These are phyloP conservation scores for Cyphomyrmex costatus DNA, from an alignment of 1,140 invertebrate genomes.

Conservation along the genomic window DNA sequence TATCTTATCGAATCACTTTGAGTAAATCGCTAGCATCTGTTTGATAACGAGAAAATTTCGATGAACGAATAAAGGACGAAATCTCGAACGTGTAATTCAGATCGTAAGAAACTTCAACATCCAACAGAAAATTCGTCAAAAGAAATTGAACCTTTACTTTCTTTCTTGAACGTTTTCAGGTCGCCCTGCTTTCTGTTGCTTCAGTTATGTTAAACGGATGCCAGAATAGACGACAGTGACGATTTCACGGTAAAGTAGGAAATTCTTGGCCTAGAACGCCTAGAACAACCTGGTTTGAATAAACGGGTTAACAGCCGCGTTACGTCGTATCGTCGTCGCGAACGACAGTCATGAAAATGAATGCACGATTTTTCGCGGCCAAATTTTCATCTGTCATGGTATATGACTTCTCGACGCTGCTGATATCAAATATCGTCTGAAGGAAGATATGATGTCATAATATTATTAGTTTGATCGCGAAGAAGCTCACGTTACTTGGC, in stretches of 20 bases:
- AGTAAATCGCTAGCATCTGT: neutral
- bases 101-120: neutral
- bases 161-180: neutral
- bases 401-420: neutral
- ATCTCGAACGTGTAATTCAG: neutral
- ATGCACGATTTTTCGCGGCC: neutral
- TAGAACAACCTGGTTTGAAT: slow-evolving; percentile 21
- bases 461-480: neutral
- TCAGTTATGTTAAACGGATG: neutral
- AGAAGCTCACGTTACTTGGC: neutral
- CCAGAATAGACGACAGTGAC: slow-evolving; percentile 1
- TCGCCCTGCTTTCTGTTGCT: neutral
- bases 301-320: slow-evolving; percentile 10
- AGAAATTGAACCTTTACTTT: neutral
- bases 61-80: neutral
- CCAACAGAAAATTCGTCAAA: neutral
- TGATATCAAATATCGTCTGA: slow-evolving; percentile 27
- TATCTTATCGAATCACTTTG: slow-evolving; percentile 67
- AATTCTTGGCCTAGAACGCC: neutral
- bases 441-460: slow-evolving; percentile 4
- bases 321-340: neutral
- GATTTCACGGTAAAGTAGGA: slow-evolving; percentile 21
- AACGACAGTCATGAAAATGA: neutral
- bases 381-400: neutral
- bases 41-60: slow-evolving; percentile 3